Percentiles rank a stretch among this genome's conserved stretches.
Conservation (phyloP, 1,140 invertebrate genomes). For the Drosophila micromelanica region DNA sequence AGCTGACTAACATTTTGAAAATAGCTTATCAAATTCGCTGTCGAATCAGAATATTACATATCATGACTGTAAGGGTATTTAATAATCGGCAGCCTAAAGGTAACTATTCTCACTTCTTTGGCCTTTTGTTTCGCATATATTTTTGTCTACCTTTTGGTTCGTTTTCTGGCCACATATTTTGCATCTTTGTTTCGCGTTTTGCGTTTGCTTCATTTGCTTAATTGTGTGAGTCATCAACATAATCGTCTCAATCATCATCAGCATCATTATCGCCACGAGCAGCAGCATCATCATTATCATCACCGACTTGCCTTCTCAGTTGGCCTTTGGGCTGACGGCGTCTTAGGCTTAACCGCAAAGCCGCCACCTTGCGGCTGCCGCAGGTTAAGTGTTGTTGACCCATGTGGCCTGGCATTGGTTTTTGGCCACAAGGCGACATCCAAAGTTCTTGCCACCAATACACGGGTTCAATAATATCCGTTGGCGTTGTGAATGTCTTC, state of each 20-base stretch:
- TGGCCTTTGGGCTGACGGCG: slow-evolving; percentile 4
- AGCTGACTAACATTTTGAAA: too few species aligned
- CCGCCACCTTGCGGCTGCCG: slow-evolving; percentile 54
- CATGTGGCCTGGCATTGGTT: slow-evolving; percentile 56
- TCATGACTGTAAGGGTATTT: too few species aligned
- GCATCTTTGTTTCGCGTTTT: slow-evolving; percentile 14
- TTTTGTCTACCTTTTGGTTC: background rate
- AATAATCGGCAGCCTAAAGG: too few species aligned
- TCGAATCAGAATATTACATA: too few species aligned
- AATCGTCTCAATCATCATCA: slow-evolving; percentile 38
- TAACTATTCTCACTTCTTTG: background rate
- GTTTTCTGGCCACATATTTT: background rate
- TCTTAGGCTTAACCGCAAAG: slow-evolving; percentile 17
- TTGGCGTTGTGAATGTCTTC: background rate
- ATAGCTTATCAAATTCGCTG: too few species aligned
- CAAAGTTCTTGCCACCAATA: slow-evolving; percentile 10
- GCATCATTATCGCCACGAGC: slow-evolving; percentile 11
- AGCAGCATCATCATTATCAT: slow-evolving; percentile 11
- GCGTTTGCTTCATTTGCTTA: slow-evolving; percentile 79
- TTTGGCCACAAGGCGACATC: background rate
- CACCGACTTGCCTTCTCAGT: background rate
- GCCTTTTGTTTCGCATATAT: slow-evolving; percentile 57
- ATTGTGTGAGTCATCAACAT: slow-evolving; percentile 73
- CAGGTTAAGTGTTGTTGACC: slow-evolving; percentile 70
- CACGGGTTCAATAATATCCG: slow-evolving; percentile 4